A percentile compares a stretch with the other conserved stretches of the same genome.
Evolutionary conservation across 30 jellyfish, hydroid and myxozoan genomes (phyloP).

Genomic region (Aurelia aurita complex sp. Pacific): DNA sequence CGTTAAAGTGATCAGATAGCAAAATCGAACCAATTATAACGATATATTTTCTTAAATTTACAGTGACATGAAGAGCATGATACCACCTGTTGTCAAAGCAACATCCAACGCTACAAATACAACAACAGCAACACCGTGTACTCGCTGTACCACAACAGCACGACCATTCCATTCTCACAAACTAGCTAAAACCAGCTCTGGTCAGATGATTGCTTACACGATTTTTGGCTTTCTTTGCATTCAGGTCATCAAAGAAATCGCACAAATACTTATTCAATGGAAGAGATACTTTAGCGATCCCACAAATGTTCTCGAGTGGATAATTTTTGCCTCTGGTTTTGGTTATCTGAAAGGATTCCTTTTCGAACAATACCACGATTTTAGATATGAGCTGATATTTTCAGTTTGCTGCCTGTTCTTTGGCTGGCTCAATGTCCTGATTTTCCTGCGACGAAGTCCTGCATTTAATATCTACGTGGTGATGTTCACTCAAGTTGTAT

Average conservation of each 20-base stretch:
- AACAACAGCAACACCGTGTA: too few species aligned
- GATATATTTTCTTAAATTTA: too few species aligned
- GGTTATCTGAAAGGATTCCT: constrained; percentile 51
- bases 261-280: constrained; percentile 30
- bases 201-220: constrained; percentile 10
- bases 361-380: neutral
- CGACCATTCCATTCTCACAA: constrained; percentile 4
- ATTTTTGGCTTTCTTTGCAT: constrained; percentile 9
- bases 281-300: constrained; percentile 52
- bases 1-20: too few species aligned
- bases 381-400: constrained; percentile 28
- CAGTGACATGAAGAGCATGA: too few species aligned
- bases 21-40: too few species aligned
- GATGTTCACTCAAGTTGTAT: constrained; percentile 73
- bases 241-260: constrained; percentile 41
- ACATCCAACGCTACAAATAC: too few species aligned
- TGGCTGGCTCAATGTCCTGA: constrained; percentile 66
- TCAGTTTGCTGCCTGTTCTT: constrained; percentile 61
- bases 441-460: constrained; percentile 77
- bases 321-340: constrained; percentile 40
- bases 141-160: constrained; percentile 2
- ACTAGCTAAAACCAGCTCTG: neutral
- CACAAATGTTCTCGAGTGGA: constrained; percentile 57
- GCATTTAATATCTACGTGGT: constrained; percentile 75
- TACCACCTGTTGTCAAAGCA: too few species aligned